These are phyloP conservation scores for Lophotis ruficrista DNA, from an alignment of 2,113 vertebrate species.

Conservation along the genomic window DNA sequence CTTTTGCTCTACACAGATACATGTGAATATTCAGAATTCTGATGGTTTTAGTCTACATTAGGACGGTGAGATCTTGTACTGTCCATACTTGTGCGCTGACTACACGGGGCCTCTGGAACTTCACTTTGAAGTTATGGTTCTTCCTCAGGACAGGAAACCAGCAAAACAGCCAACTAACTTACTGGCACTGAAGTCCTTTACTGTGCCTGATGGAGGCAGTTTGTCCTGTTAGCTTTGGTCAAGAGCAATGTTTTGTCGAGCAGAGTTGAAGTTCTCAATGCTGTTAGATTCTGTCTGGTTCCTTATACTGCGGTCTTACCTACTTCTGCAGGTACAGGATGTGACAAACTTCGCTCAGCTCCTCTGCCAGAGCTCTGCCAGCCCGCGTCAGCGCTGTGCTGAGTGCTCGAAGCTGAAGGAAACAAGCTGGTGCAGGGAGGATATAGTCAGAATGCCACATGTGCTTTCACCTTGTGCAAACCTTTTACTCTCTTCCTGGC, in stretches of 20 bases:
- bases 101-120: background rate
- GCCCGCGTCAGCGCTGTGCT: accelerated
- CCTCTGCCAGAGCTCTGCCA: background rate
- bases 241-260: background rate
- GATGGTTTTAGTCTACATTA: background rate
- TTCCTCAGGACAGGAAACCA: background rate
- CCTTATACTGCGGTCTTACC: background rate
- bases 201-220: background rate
- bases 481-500: background rate
- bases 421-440: background rate
- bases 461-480: background rate
- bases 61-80: background rate
- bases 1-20: background rate
- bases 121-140: background rate
- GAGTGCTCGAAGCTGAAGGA: background rate
- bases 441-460: background rate
- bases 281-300: background rate
- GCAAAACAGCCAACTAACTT: background rate
- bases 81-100: background rate
- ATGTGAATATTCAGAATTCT: background rate
- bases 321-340: background rate
- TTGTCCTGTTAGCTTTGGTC: background rate
- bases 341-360: background rate
- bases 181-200: background rate
- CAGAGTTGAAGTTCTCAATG: background rate